Evolutionary conservation across 2,888 invertebrate genomes (phyloP).

Genomic region (Eristalinus sepulchralis): DNA sequence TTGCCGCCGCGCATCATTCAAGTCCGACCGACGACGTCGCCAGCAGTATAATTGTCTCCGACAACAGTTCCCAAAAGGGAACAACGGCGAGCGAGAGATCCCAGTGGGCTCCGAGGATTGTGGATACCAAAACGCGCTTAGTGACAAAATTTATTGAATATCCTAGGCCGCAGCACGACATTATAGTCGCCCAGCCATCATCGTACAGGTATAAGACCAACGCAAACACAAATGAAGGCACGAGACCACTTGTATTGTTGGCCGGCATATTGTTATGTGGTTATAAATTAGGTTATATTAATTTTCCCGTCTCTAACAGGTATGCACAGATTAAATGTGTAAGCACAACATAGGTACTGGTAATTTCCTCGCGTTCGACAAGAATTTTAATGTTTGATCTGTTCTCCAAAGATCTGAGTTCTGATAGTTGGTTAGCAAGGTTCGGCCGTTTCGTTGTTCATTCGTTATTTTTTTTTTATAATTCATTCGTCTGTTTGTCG

Average conservation of each 20-base stretch:
- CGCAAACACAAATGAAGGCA: slow-evolving; percentile 54
- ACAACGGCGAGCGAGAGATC: slow-evolving; percentile 11
- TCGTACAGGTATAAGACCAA: slow-evolving; percentile 46
- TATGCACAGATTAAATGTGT: slow-evolving; percentile 61
- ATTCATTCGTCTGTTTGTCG: slow-evolving; percentile 62
- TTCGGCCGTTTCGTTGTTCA: slow-evolving; percentile 6
- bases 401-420: slow-evolving; percentile 48
- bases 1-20: slow-evolving; percentile 47
- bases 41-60: slow-evolving; percentile 46
- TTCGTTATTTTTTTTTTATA: slow-evolving; percentile 41
- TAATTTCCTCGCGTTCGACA: slow-evolving; percentile 61
- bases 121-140: slow-evolving; percentile 48
- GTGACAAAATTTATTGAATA: slow-evolving; percentile 61
- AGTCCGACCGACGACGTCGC: slow-evolving; percentile 17
- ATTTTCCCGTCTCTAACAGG: slow-evolving; percentile 55
- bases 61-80: slow-evolving; percentile 9
- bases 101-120: slow-evolving; percentile 5
- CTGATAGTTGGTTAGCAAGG: slow-evolving; percentile 45
- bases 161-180: slow-evolving; percentile 58
- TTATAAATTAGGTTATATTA: slow-evolving; percentile 63
- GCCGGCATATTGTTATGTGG: slow-evolving; percentile 61
- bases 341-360: slow-evolving; percentile 61
- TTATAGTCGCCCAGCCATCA: slow-evolving; percentile 53
- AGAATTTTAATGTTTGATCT: slow-evolving; percentile 61
- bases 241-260: slow-evolving; percentile 63